Conservation (phyloP, 2,888 invertebrate genomes). For the Phyllotreta striolata region DNA sequence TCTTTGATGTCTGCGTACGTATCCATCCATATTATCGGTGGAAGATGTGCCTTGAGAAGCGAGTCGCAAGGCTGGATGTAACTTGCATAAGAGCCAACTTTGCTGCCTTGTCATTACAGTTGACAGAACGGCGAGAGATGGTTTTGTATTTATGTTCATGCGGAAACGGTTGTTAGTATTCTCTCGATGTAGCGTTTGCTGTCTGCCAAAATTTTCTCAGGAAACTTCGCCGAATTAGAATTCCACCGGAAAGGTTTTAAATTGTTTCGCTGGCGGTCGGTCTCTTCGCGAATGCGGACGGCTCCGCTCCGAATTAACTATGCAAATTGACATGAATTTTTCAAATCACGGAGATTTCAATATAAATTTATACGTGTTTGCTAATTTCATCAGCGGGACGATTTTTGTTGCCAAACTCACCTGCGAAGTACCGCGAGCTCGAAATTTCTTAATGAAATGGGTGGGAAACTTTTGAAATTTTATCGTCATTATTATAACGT, state of each 20-base stretch:
- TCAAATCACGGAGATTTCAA: too few relatives aligned
- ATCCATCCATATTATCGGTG: conserved; percentile 12
- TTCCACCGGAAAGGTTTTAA: conserved; percentile 14
- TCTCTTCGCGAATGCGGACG: too few relatives aligned
- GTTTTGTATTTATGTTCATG: conserved; percentile 30
- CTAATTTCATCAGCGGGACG: too few relatives aligned
- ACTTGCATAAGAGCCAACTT: conserved; percentile 28
- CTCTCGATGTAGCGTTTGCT: conserved; percentile 14
- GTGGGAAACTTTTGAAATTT: background rate
- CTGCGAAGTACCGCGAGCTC: too few relatives aligned
- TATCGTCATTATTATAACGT: conserved; percentile 8
- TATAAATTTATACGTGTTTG: too few relatives aligned
- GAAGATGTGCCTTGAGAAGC: conserved; percentile 11
- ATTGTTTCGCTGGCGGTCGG: conserved; percentile 11
- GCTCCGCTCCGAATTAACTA: too few relatives aligned
- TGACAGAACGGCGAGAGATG: conserved; percentile 27
- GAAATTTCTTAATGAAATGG: too few relatives aligned
- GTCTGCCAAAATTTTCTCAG: conserved; percentile 25
- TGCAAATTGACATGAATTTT: too few relatives aligned
- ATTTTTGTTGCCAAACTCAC: too few relatives aligned
- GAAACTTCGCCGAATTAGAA: conserved; percentile 15
- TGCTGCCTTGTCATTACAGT: conserved; percentile 31
- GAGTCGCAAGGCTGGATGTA: conserved; percentile 18
- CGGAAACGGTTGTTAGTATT: conserved; percentile 28
- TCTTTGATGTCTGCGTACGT: conserved; percentile 9